Percentiles rank a stretch among this genome's conserved stretches.
These are phyloP conservation scores for Corapipo altera DNA, from an alignment of 2,113 vertebrate species.

Conservation along the genomic window DNA sequence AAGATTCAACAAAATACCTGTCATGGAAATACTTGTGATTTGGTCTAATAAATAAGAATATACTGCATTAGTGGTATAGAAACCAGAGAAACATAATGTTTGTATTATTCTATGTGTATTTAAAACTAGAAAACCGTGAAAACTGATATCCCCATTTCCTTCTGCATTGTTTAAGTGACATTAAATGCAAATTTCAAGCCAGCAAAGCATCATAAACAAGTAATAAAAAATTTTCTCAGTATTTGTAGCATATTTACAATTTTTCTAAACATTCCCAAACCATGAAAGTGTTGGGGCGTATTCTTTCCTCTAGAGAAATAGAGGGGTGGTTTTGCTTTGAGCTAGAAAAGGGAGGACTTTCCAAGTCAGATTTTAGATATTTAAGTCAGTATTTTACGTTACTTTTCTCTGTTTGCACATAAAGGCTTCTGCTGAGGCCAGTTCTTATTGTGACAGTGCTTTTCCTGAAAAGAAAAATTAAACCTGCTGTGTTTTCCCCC, in stretches of 20 bases:
- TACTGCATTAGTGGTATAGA: background rate
- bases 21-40: background rate
- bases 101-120: background rate
- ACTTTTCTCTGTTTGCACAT: background rate
- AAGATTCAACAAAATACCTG: background rate
- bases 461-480: background rate
- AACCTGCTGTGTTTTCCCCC: fast-evolving
- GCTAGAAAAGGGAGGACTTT: background rate
- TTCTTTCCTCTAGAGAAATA: background rate
- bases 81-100: background rate
- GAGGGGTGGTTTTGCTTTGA: background rate
- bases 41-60: background rate
- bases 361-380: background rate
- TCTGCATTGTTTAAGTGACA: background rate
- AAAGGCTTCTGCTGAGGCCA: background rate
- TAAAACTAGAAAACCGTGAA: background rate
- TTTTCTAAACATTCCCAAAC: background rate
- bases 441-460: background rate
- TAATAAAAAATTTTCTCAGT: background rate
- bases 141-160: background rate
- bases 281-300: background rate
- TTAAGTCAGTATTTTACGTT: background rate
- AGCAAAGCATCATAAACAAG: background rate
- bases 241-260: background rate
- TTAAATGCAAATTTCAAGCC: background rate